phyloP scores from a whole-genome alignment of 2,113 vertebrate species.

The Lepisosteus oculatus region DNA sequence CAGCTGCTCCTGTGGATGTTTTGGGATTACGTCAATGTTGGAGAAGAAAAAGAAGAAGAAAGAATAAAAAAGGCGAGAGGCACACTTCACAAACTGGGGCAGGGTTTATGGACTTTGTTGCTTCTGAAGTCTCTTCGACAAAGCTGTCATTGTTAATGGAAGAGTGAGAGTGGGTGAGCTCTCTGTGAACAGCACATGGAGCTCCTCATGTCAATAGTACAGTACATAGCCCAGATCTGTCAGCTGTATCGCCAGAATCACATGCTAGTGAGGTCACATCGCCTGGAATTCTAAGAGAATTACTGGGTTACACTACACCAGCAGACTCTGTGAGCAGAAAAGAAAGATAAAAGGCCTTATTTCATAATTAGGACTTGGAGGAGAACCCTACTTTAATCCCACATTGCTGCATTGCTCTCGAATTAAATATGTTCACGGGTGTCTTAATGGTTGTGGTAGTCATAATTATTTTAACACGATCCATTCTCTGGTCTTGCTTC shows the following conservation, averaged over 20 bases:
- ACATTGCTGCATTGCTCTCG: slow-evolving; percentile 27
- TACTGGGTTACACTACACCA: slow-evolving; percentile 33
- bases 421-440: slow-evolving; percentile 46
- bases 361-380: slow-evolving; percentile 44
- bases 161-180: slow-evolving; percentile 67
- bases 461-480: slow-evolving; percentile 59
- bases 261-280: slow-evolving; percentile 64
- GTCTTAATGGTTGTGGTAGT: slow-evolving; percentile 62
- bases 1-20: slow-evolving; percentile 86
- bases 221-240: slow-evolving; percentile 60
- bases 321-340: background rate
- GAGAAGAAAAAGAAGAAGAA: slow-evolving; percentile 63
- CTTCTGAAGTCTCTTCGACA: slow-evolving; percentile 70
- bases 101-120: slow-evolving; percentile 56
- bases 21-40: slow-evolving; percentile 86
- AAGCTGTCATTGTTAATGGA: slow-evolving; percentile 83
- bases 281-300: slow-evolving; percentile 49
- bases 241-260: slow-evolving; percentile 63
- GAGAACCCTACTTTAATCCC: slow-evolving; percentile 19
- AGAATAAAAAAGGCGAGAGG: slow-evolving; percentile 47
- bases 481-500: slow-evolving; percentile 69
- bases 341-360: slow-evolving; percentile 8
- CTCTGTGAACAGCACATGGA: slow-evolving; percentile 68
- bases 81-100: slow-evolving; percentile 76
- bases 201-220: slow-evolving; percentile 67